phyloP scores from a whole-genome alignment of 2,888 invertebrate species.

The Drosophila kuntzei region DNA sequence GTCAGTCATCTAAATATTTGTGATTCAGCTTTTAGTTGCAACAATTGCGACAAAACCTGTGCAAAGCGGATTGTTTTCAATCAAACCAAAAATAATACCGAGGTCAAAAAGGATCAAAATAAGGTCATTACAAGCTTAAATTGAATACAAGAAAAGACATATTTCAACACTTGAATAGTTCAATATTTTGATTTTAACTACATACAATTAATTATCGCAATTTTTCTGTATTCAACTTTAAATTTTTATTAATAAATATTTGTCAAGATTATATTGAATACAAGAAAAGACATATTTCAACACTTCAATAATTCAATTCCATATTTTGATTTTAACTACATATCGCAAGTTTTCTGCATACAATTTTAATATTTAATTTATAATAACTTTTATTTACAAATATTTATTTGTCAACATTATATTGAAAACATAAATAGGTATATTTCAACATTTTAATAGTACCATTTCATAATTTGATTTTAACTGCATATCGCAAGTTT shows the following conservation, averaged over 20 bases:
- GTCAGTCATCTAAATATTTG: constrained; percentile 33
- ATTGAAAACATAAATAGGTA: background rate
- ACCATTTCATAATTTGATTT: background rate
- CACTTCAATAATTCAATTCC: background rate
- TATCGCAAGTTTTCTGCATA: no score
- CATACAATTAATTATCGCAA: no score
- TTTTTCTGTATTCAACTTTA: background rate
- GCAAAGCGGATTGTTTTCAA: constrained; percentile 68
- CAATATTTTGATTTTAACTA: background rate
- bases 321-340: background rate
- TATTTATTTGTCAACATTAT: background rate
- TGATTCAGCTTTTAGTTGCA: constrained; percentile 28
- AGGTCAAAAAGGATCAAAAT: constrained; percentile 7
- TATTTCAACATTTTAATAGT: background rate
- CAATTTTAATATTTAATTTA: background rate
- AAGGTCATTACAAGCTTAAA: background rate
- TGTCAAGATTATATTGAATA: background rate
- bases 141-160: background rate
- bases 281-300: background rate
- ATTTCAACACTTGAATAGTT: background rate
- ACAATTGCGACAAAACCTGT: constrained; percentile 33
- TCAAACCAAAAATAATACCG: constrained; percentile 31
- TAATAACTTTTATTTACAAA: no score
- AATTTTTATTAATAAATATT: background rate
- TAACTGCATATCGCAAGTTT: no score